Percentiles rank a stretch among this genome's conserved stretches.
phyloP scores from a whole-genome alignment of 2,888 invertebrate species.

The Quadroppia sp. region DNA sequence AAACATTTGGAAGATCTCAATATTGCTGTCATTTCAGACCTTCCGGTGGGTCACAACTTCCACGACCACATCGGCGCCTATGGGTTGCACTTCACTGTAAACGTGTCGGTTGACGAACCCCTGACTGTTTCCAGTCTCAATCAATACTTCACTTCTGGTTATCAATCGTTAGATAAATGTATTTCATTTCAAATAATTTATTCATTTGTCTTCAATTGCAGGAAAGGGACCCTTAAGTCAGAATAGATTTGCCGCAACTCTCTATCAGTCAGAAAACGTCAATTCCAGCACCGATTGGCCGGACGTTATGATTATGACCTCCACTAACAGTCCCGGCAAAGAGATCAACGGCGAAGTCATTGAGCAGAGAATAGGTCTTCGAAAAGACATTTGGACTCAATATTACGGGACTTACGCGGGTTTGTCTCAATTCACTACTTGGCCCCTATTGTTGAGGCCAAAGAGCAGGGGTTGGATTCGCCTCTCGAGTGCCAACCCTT shows the following conservation, averaged over 20 bases:
- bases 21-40: constrained; percentile 55
- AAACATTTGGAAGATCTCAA: constrained; percentile 51
- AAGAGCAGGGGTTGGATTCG: constrained; percentile 3
- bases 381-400: constrained; percentile 37
- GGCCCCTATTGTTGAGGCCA: not conserved
- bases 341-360: constrained; percentile 23
- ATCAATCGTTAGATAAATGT: too few species aligned
- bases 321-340: constrained; percentile 25
- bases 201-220: too few species aligned
- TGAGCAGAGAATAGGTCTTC: too few species aligned
- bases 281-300: constrained; percentile 20
- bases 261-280: too few species aligned
- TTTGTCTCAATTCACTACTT: constrained; percentile 20
- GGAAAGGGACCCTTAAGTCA: too few species aligned
- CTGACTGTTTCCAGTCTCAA: too few species aligned
- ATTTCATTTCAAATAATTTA: too few species aligned
- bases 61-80: constrained; percentile 55
- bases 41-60: constrained; percentile 58
- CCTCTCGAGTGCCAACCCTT: constrained; percentile 25
- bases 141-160: too few species aligned
- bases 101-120: too few species aligned
- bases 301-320: constrained; percentile 33
- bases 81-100: too few species aligned
- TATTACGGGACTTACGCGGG: constrained; percentile 17
- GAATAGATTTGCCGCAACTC: too few species aligned